A percentile compares a stretch with the other conserved stretches of the same genome.
phyloP scores from a whole-genome alignment of 2,888 invertebrate species.

The Bombyx huttoni region DNA sequence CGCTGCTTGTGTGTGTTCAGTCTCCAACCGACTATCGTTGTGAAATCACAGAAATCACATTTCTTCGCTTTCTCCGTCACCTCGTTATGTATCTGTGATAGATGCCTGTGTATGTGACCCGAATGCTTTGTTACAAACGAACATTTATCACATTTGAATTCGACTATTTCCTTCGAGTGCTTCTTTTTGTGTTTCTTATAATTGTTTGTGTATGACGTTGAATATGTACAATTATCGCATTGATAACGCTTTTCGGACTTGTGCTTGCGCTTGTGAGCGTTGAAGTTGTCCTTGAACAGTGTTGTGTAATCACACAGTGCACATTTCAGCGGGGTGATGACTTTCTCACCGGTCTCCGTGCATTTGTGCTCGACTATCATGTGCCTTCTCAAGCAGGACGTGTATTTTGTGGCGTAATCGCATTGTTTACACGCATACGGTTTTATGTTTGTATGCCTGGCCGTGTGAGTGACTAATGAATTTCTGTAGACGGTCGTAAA shows the following conservation, averaged over 20 bases:
- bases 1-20: conserved; percentile 37
- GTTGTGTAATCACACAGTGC: conserved; percentile 15
- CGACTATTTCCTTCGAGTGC: conserved; percentile 1
- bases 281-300: conserved; percentile 19
- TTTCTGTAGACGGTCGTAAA: conserved; percentile 34
- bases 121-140: conserved; percentile 16
- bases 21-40: conserved; percentile 36
- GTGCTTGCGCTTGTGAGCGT: conserved; percentile 31
- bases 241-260: conserved; percentile 14
- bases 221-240: conserved; percentile 2
- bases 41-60: conserved; percentile 41
- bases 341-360: conserved; percentile 8
- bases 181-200: conserved; percentile 1
- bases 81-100: conserved; percentile 17
- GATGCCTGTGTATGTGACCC: conserved; percentile 18
- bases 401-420: conserved; percentile 34
- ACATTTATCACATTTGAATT: conserved; percentile 21
- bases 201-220: conserved; percentile 1
- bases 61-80: conserved; percentile 23
- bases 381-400: conserved; percentile 29
- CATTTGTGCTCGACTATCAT: conserved; percentile 25
- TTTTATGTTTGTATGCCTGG: conserved; percentile 25
- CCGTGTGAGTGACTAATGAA: conserved; percentile 27
- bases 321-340: conserved; percentile 9
- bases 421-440: conserved; percentile 28